Conservation (phyloP, 2,888 invertebrate genomes). For the Drosophila sordidula region DNA sequence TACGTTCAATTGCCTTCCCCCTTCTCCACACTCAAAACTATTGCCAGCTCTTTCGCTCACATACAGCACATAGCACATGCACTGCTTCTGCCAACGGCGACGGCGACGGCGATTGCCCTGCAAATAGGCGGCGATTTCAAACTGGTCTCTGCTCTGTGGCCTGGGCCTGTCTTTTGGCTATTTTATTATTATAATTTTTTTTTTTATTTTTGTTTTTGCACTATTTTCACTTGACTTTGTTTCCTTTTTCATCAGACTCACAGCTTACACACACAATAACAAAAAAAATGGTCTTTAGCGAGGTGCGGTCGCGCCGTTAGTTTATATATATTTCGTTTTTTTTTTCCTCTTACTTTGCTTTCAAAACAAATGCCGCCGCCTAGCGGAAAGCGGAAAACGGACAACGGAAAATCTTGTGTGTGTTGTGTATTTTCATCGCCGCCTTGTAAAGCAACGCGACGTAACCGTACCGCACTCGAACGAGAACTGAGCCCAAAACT, state of each 20-base stretch:
- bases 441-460: constrained; percentile 55
- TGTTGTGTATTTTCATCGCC: constrained; percentile 59
- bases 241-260: constrained; percentile 55
- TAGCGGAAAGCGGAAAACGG: constrained; percentile 62
- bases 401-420: constrained; percentile 59
- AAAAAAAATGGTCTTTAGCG: constrained; percentile 52
- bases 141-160: constrained; percentile 66
- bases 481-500: constrained; percentile 57
- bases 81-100: constrained; percentile 49
- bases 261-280: constrained; percentile 40
- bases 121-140: constrained; percentile 76
- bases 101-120: constrained; percentile 61
- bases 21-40: constrained; percentile 60
- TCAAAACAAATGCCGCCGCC: constrained; percentile 75
- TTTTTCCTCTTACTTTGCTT: constrained; percentile 57
- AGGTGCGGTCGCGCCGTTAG: constrained; percentile 67
- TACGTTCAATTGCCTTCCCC: constrained; percentile 64
- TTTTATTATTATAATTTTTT: constrained; percentile 66
- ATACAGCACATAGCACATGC: constrained; percentile 45
- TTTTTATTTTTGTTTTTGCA: constrained; percentile 55
- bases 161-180: constrained; percentile 67
- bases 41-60: constrained; percentile 55
- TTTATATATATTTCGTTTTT: constrained; percentile 65
- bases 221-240: constrained; percentile 60
- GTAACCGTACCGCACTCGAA: constrained; percentile 73